A percentile compares a stretch with the other conserved stretches of the same genome.
Evolutionary conservation across 2,113 vertebrate species (phyloP).

Genomic region (Chloropsis cyanopogon): DNA sequence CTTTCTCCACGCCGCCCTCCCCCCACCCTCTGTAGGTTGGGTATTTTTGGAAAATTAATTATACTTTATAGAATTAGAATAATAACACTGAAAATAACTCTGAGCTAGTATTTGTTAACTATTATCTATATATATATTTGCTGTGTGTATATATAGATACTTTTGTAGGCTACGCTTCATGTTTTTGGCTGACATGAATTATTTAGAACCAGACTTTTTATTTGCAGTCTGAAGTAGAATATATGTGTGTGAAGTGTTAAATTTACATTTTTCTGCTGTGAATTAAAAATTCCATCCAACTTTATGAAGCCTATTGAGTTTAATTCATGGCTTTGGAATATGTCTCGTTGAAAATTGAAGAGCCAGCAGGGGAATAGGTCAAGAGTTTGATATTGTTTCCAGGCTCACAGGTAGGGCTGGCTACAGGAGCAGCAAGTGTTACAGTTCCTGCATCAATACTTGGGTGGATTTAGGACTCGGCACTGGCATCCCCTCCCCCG

Average conservation of each 20-base stretch:
- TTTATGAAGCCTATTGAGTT: background rate
- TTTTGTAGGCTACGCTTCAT: background rate
- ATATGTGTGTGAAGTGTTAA: background rate
- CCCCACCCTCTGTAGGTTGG: background rate
- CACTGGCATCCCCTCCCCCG: background rate
- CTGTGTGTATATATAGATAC: background rate
- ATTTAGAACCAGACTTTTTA: constrained; percentile 22
- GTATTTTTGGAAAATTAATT: constrained; percentile 55
- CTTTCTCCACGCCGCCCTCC: background rate
- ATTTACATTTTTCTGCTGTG: constrained; percentile 26
- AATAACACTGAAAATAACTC: constrained; percentile 19
- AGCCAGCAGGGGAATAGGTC: background rate
- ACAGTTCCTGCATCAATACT: background rate
- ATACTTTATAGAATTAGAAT: constrained; percentile 11
- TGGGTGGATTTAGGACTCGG: background rate
- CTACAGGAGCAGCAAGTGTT: background rate
- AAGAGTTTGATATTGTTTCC: background rate
- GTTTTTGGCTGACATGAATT: constrained; percentile 8
- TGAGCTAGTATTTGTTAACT: constrained; percentile 17
- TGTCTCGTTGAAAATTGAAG: background rate
- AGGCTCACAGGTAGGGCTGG: background rate
- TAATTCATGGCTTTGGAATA: background rate
- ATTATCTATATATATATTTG: constrained; percentile 13
- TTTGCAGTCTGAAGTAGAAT: constrained; percentile 34
- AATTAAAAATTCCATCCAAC: background rate